These are phyloP conservation scores for Andricus grossulariae DNA, from an alignment of 1,140 invertebrate genomes.

Conservation along the genomic window DNA sequence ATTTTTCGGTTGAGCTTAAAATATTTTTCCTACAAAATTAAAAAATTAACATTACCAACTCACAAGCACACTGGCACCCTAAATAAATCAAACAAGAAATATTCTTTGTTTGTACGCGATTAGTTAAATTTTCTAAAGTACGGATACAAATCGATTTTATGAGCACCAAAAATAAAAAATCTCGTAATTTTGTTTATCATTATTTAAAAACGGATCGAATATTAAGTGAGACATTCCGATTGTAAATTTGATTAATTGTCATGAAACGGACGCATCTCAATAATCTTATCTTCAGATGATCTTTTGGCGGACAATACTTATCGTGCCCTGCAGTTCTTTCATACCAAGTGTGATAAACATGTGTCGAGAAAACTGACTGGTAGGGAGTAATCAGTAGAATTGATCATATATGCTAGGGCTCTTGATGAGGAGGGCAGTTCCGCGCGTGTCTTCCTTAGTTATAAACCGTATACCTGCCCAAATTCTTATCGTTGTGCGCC, in stretches of 20 bases:
- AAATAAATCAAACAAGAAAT: too few species aligned
- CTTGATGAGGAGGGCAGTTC: conserved; percentile 56
- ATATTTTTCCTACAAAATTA: too few species aligned
- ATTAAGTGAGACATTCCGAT: background rate
- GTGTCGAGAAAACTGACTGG: conserved; percentile 36
- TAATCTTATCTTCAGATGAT: conserved; percentile 10
- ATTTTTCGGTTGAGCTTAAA: too few species aligned
- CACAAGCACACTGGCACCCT: too few species aligned
- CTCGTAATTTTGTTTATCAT: too few species aligned
- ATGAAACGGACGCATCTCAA: background rate
- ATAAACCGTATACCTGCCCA: background rate
- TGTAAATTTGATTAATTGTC: background rate
- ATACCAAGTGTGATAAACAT: conserved; percentile 24
- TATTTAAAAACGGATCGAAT: too few species aligned
- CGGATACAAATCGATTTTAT: too few species aligned
- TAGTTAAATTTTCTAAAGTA: too few species aligned
- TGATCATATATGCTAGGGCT: conserved; percentile 63
- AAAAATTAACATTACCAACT: too few species aligned
- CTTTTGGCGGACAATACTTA: conserved; percentile 6
- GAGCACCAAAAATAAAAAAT: too few species aligned
- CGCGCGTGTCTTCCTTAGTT: conserved; percentile 43
- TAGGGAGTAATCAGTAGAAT: conserved; percentile 61
- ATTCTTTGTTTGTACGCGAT: too few species aligned
- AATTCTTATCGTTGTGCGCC: background rate
- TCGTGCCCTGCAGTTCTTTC: background rate